These are phyloP conservation scores for Apostichopus californicus DNA, from an alignment of 35 echinoderm and acorn worm species.

Conservation along the genomic window DNA sequence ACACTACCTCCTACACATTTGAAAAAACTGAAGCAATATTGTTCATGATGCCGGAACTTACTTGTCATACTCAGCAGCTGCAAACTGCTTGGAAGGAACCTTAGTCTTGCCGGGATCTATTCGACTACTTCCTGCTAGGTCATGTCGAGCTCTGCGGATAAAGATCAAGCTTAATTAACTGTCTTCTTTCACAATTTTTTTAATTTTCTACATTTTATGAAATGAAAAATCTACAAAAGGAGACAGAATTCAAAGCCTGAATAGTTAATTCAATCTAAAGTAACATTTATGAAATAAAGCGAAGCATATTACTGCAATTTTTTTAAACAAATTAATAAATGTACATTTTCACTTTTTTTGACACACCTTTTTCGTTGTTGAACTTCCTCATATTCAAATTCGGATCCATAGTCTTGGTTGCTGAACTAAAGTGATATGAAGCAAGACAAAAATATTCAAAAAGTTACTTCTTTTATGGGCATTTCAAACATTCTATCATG, in stretches of 20 bases:
- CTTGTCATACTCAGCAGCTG: slow-evolving; percentile 75
- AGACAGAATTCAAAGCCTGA: neutral
- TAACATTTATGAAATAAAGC: neutral
- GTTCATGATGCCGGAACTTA: slow-evolving; percentile 5
- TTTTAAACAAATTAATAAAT: neutral
- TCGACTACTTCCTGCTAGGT: slow-evolving; percentile 66
- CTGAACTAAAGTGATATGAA: neutral
- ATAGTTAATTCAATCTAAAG: too few species aligned
- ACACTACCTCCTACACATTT: too few species aligned
- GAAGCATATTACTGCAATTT: neutral
- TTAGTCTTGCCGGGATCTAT: slow-evolving; percentile 40
- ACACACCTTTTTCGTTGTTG: slow-evolving; percentile 62
- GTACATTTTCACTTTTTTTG: neutral
- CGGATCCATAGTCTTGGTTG: slow-evolving; percentile 80
- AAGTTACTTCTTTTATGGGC: too few species aligned
- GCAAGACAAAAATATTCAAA: too few species aligned
- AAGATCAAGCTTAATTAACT: neutral
- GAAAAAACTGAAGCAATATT: too few species aligned
- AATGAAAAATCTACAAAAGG: neutral
- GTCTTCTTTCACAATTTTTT: too few species aligned
- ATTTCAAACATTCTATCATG: too few species aligned
- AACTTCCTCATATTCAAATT: slow-evolving; percentile 84
- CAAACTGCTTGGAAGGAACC: slow-evolving; percentile 80
- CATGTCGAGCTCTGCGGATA: slow-evolving; percentile 68
- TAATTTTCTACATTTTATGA: neutral